Percentiles rank a stretch among this genome's conserved stretches.
Evolutionary conservation across 2,113 vertebrate genomes (phyloP).

Genomic region (Leptodactylus fuscus): DNA sequence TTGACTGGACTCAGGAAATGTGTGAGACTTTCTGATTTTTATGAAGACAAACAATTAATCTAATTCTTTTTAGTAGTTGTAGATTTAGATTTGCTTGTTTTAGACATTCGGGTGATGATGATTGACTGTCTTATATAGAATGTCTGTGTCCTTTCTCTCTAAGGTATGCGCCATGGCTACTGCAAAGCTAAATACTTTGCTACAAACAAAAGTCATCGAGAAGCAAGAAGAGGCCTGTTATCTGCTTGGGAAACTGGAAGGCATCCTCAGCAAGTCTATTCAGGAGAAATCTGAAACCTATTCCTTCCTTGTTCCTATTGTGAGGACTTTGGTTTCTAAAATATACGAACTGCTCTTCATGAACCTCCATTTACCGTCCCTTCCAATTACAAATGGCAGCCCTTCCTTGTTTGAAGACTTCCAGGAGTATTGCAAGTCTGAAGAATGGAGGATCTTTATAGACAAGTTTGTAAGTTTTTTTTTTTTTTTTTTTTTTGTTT

Average conservation of each 20-base stretch:
- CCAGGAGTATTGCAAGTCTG: slow-evolving; percentile 89
- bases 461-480: slow-evolving; percentile 91
- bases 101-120: too few relatives aligned
- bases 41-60: too few relatives aligned
- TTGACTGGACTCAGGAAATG: neutral
- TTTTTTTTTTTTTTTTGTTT: neutral
- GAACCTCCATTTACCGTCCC: slow-evolving; percentile 92
- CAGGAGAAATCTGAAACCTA: slow-evolving; percentile 88
- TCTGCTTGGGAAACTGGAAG: slow-evolving; percentile 89
- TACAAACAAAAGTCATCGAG: slow-evolving; percentile 92
- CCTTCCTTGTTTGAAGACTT: slow-evolving; percentile 98
- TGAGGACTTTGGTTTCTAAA: slow-evolving; percentile 92
- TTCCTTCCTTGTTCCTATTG: slow-evolving; percentile 90
- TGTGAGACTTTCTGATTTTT: too few relatives aligned
- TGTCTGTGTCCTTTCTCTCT: slow-evolving; percentile 1
- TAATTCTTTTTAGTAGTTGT: too few relatives aligned
- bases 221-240: slow-evolving; percentile 94
- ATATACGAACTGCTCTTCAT: slow-evolving; percentile 94
- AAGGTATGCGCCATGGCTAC: slow-evolving; percentile 95
- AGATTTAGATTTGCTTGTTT: too few relatives aligned
- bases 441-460: slow-evolving; percentile 95
- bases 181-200: slow-evolving; percentile 92
- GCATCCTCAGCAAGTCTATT: slow-evolving; percentile 86
- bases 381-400: slow-evolving; percentile 91
- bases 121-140: too few relatives aligned